Percentiles rank a stretch among this genome's conserved stretches.
Conservation (phyloP, 2,113 vertebrate genomes). For the Salvelinus alpinus region DNA sequence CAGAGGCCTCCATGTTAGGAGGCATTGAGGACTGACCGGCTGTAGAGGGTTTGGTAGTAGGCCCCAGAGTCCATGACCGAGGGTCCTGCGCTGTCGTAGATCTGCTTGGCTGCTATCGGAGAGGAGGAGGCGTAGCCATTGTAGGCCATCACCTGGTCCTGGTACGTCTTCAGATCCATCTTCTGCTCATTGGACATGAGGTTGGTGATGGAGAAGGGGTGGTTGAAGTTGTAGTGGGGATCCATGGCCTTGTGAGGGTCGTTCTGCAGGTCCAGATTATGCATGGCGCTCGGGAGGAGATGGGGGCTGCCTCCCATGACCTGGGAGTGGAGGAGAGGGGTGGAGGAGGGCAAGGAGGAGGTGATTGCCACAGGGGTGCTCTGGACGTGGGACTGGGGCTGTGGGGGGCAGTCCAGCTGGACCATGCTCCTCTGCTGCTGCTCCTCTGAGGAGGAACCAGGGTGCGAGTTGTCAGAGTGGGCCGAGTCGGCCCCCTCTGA, state of each 20-base stretch:
- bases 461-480: constrained; percentile 78
- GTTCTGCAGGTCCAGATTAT: constrained; percentile 83
- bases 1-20: constrained; percentile 68
- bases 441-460: constrained; percentile 71
- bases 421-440: constrained; percentile 67
- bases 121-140: constrained; percentile 71
- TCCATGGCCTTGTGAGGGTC: constrained; percentile 86
- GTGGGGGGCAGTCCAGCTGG: constrained; percentile 68
- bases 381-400: constrained; percentile 61
- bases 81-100: constrained; percentile 75
- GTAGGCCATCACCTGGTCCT: constrained; percentile 83
- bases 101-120: constrained; percentile 72
- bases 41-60: constrained; percentile 88
- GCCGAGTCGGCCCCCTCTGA: constrained; percentile 77
- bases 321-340: constrained; percentile 72
- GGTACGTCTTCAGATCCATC: constrained; percentile 83
- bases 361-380: constrained; percentile 63
- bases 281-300: constrained; percentile 76
- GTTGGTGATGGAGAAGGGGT: constrained; percentile 92
- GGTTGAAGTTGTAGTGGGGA: constrained; percentile 90
- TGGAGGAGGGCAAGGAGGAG: constrained; percentile 61
- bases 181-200: constrained; percentile 89
- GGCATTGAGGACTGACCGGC: constrained; percentile 85
- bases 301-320: constrained; percentile 61
- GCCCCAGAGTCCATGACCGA: constrained; percentile 78